Conservation (phyloP, 30 jellyfish, hydroid and myxozoan genomes). For the Cassiopea andromeda region DNA sequence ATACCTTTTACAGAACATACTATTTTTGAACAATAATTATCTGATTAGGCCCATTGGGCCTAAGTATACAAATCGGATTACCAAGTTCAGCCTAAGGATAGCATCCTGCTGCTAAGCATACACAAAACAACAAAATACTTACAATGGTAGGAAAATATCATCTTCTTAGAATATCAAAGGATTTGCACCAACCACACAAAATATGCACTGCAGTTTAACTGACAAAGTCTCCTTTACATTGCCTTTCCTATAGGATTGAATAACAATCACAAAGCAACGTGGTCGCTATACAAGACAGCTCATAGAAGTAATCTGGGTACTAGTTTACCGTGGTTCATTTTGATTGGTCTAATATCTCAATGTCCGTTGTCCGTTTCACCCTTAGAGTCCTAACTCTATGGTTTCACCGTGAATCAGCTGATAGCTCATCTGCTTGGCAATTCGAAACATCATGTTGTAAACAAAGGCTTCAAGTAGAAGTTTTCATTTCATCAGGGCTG, state of each 20-base stretch:
- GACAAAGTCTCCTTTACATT: neutral
- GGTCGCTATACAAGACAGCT: neutral
- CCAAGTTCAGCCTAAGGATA: no score
- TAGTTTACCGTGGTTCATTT: conserved; percentile 22
- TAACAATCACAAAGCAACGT: conserved; percentile 34
- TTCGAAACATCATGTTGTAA: no score
- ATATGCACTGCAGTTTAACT: neutral
- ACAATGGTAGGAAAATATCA: neutral
- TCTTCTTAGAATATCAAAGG: neutral
- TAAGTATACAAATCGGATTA: no score
- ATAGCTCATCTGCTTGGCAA: no score
- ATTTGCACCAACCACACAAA: neutral
- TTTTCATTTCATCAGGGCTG: neutral
- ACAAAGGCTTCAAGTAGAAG: no score
- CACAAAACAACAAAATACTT: neutral
- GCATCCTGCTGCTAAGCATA: neutral
- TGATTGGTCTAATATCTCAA: conserved; percentile 16
- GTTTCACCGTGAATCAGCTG: no score
- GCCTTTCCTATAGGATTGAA: neutral
- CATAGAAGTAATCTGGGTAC: conserved; percentile 12
- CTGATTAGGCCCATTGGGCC: no score
- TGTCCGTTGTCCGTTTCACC: neutral
- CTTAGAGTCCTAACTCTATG: no score
- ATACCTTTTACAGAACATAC: no score
- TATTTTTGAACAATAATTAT: no score